These are phyloP conservation scores for Heliornis fulica DNA, from an alignment of 2,113 vertebrate species.

Conservation along the genomic window DNA sequence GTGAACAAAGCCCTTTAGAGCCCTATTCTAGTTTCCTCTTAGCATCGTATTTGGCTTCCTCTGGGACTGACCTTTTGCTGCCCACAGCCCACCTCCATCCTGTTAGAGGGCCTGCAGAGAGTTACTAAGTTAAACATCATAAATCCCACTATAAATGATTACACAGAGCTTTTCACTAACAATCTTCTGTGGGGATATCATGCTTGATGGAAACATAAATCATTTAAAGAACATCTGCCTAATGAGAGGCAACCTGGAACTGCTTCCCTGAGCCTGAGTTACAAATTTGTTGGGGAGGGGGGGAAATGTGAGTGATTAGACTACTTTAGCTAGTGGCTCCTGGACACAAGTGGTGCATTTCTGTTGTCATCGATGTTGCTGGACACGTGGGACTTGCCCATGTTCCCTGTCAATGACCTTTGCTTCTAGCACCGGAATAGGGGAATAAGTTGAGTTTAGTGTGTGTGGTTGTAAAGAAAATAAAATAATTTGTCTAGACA, in stretches of 20 bases:
- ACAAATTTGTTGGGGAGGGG: neutral
- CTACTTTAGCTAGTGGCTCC: neutral
- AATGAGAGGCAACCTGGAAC: conserved; percentile 60
- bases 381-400: neutral
- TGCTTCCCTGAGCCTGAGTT: conserved; percentile 23
- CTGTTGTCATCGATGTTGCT: neutral
- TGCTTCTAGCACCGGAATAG: neutral
- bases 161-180: conserved; percentile 70
- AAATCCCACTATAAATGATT: conserved; percentile 71
- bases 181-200: conserved; percentile 63
- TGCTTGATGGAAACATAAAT: conserved; percentile 69
- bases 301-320: neutral
- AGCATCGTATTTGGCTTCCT: conserved; percentile 4
- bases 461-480: neutral
- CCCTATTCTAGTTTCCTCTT: conserved; percentile 18
- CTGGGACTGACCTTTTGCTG: conserved; percentile 43
- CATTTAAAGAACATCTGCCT: conserved; percentile 64
- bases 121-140: conserved; percentile 63
- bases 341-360: neutral
- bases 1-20: conserved; percentile 38
- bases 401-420: neutral
- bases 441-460: neutral
- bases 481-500: too few relatives aligned
- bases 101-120: conserved; percentile 48
- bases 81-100: conserved; percentile 56